A percentile compares a stretch with the other conserved stretches of the same genome.
Evolutionary conservation across 1,140 invertebrate species (phyloP).

Genomic region (Pseudomyrmex pallidus): DNA sequence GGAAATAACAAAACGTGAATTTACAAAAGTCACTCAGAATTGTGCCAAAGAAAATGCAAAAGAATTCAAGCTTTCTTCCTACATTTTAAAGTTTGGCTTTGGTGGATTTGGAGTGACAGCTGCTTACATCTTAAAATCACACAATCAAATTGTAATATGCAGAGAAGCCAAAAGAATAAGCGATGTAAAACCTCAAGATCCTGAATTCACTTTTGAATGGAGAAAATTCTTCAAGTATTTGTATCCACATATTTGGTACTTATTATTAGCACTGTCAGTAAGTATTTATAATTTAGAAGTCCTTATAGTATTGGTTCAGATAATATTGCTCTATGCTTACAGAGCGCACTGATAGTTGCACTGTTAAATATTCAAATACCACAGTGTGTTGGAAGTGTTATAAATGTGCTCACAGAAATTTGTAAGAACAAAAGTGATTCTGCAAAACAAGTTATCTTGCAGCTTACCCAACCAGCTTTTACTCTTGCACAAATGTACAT

Average conservation of each 20-base stretch:
- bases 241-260: conserved; percentile 86
- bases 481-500: conserved; percentile 89
- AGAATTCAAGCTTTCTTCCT: conserved; percentile 3
- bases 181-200: conserved; percentile 24
- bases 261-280: conserved; percentile 86
- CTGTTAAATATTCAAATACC: conserved; percentile 94
- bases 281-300: conserved; percentile 72
- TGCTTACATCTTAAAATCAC: conserved; percentile 52
- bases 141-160: conserved; percentile 31
- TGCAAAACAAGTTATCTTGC: conserved; percentile 85
- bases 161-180: conserved; percentile 35
- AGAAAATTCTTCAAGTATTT: conserved; percentile 88
- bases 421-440: conserved; percentile 76
- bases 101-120: conserved; percentile 58
- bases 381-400: conserved; percentile 89
- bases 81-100: conserved; percentile 61
- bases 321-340: conserved; percentile 49
- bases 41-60: background rate
- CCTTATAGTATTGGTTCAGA: background rate
- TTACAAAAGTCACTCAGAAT: conserved; percentile 49
- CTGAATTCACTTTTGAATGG: conserved; percentile 85
- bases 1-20: conserved; percentile 60
- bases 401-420: conserved; percentile 90
- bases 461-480: conserved; percentile 88
- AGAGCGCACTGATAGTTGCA: conserved; percentile 93